These are phyloP conservation scores for Sebastes oblongus DNA, from an alignment of 2,797 vertebrate genomes.

Conservation along the genomic window DNA sequence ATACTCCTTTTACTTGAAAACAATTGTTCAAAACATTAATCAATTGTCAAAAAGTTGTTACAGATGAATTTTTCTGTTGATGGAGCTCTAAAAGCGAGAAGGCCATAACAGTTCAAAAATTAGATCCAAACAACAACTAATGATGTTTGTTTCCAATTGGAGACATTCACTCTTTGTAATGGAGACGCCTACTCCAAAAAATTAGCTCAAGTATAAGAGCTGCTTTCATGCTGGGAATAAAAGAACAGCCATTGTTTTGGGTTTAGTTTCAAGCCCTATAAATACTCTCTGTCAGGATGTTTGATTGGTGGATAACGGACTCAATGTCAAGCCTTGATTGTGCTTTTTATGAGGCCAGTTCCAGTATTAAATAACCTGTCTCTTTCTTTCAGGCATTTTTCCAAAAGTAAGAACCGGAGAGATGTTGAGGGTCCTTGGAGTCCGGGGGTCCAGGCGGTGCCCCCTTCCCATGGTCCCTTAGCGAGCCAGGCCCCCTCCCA, in stretches of 20 bases:
- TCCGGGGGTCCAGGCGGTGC: conserved; percentile 78
- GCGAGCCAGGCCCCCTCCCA: conserved; percentile 57
- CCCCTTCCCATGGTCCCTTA: conserved; percentile 76
- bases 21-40: background rate
- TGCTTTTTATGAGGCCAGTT: background rate
- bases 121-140: background rate
- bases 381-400: conserved; percentile 85
- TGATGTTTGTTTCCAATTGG: conserved; percentile 9
- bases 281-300: background rate
- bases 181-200: background rate
- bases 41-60: background rate
- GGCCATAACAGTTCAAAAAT: background rate
- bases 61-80: background rate
- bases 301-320: background rate
- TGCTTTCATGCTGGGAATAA: conserved; percentile 6
- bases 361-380: background rate
- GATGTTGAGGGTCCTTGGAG: conserved; percentile 81
- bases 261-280: background rate
- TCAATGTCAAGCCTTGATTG: background rate
- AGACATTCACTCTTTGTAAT: background rate
- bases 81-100: background rate
- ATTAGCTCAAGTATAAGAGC: background rate
- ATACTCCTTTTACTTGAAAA: background rate
- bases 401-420: conserved; percentile 83
- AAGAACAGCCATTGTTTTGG: background rate